Base-by-base conservation (phyloP, 1,140 invertebrate genomes). In the Matsumurasca onukii region DNA sequence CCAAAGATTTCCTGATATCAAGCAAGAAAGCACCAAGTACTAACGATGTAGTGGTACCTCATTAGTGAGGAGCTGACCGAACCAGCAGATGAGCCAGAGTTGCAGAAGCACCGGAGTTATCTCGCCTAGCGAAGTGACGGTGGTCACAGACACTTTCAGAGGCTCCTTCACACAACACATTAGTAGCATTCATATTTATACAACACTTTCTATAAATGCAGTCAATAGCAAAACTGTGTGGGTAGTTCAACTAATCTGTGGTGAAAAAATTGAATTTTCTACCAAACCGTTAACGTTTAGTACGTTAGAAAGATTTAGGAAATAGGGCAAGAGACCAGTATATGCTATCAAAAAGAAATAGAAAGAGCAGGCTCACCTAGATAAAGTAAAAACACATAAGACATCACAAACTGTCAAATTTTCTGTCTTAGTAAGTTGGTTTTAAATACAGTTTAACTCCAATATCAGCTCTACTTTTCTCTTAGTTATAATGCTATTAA, bases 131-230 rank as follows among this genome's bases (percentile, higher is more conserved):
- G 55, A 59, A 5, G 55, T 59, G 24, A 59, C 55, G 9, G 25
- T 59, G 15, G 15, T 25, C 25, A 29, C 55, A 9, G 25, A 29
- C 13, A 29, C n/a, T 2, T 22, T 5, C 2, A 59, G 22, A 3
- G 55, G 55, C 55, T 25, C 22, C 55, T 59, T 22, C 30, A 59
- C n/a, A n/a, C n/a, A n/a, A n/a, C n/a, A n/a, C n/a, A n/a, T n/a
- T n/a, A n/a, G n/a, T n/a, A n/a, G n/a, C n/a, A n/a, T n/a, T n/a
- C n/a, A n/a, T n/a, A n/a, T n/a, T n/a, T n/a, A n/a, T n/a, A 52
- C 20, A 12, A 52, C 20, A 52, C 12, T 17, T 20, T 52, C 3
- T 12, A 52, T 52, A 12, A 12, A 52, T 9, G 5, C 5, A 39
- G 5, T 39, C 34, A 39, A 17, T 39, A 9, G 34, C 17, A 17